Percentiles rank a stretch among this genome's conserved stretches.
phyloP scores from a whole-genome alignment of 92 coral and sea anemone genomes.

The Umimayanthus chanpuru region DNA sequence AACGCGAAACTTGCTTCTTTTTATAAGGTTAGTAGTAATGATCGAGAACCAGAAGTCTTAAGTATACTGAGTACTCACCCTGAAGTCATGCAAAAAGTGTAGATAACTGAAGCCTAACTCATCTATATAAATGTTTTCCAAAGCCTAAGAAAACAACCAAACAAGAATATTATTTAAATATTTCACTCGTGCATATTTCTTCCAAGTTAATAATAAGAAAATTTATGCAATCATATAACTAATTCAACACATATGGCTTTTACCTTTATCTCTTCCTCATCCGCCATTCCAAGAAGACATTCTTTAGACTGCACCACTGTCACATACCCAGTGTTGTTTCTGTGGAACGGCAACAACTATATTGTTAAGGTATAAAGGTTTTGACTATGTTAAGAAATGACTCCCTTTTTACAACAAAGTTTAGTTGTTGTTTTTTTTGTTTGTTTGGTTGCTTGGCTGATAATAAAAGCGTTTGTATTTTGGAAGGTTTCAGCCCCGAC shows the following conservation, averaged over 20 bases:
- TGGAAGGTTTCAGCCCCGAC: no score
- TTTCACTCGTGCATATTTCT: no score
- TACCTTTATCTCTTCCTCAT: background rate
- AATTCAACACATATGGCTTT: no score
- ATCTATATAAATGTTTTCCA: slow-evolving; percentile 7
- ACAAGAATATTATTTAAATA: background rate
- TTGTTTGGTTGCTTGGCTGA: no score
- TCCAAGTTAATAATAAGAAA: no score
- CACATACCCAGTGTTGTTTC: background rate
- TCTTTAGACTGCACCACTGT: background rate
- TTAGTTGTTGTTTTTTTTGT: background rate
- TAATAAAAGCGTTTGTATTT: no score
- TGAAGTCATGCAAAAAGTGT: background rate
- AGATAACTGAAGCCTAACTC: background rate
- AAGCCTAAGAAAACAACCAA: background rate
- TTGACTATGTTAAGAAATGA: background rate
- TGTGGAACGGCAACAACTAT: background rate
- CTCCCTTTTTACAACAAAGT: no score
- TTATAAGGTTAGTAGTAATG: no score
- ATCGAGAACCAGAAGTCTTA: no score
- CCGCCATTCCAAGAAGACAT: background rate
- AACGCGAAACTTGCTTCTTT: no score
- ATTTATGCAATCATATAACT: no score
- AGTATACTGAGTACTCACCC: background rate
- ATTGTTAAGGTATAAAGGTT: background rate